Conservation (phyloP, 2,113 vertebrate genomes). For the Campylomormyrus numenius region DNA sequence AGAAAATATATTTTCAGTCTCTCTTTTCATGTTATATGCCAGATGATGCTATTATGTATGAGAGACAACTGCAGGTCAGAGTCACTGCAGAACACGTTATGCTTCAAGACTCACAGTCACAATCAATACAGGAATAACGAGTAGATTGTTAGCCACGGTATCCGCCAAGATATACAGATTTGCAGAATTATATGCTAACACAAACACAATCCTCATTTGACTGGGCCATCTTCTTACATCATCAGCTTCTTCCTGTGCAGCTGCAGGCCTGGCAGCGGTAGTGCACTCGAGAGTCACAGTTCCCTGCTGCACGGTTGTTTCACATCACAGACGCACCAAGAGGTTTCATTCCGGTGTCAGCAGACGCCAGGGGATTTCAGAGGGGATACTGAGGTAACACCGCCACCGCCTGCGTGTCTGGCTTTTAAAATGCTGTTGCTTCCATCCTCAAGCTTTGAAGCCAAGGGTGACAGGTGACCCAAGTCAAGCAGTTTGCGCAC, state of each 20-base stretch:
- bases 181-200: background rate
- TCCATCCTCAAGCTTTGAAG: background rate
- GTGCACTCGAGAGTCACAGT: background rate
- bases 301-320: slow-evolving; percentile 5
- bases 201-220: background rate
- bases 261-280: background rate
- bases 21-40: background rate
- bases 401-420: background rate
- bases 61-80: background rate
- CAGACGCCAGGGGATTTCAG: slow-evolving; percentile 18
- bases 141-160: background rate
- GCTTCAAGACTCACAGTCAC: background rate
- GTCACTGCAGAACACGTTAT: background rate
- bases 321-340: background rate
- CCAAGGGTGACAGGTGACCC: background rate
- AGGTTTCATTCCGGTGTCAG: slow-evolving; percentile 13
- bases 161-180: too few species aligned
- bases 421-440: background rate
- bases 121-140: background rate
- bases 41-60: background rate
- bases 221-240: background rate
- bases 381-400: background rate
- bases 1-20: background rate
- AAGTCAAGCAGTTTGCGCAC: background rate
- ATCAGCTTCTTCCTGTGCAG: background rate